Percentiles rank a stretch among this genome's conserved stretches.
phyloP scores from a whole-genome alignment of 2,888 invertebrate genomes.

The Drosophila ezoana region DNA sequence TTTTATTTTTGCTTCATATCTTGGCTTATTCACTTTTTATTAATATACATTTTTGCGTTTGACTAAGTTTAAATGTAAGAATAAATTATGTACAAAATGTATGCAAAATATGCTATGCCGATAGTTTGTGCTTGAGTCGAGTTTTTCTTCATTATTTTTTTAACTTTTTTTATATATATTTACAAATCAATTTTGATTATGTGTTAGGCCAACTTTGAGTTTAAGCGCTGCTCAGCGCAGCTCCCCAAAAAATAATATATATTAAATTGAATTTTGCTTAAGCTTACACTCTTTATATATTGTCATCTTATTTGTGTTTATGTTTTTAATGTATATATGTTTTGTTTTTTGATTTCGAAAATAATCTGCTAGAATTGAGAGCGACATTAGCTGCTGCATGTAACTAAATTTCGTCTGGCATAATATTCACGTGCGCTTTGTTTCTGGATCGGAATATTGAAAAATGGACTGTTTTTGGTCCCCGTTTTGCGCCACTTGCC shows the following conservation, averaged over 20 bases:
- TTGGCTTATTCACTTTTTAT: constrained; percentile 26
- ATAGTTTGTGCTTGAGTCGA: constrained; percentile 51
- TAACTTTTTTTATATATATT: constrained; percentile 38
- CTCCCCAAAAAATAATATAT: constrained; percentile 36
- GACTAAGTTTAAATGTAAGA: constrained; percentile 62
- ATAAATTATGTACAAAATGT: constrained; percentile 70
- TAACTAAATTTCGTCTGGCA: neutral
- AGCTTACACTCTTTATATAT: constrained; percentile 58
- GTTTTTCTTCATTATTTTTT: constrained; percentile 9
- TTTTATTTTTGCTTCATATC: constrained; percentile 11
- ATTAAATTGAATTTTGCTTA: constrained; percentile 46
- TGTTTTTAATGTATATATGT: neutral
- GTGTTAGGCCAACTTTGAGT: constrained; percentile 58
- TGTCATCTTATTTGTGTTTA: constrained; percentile 59
- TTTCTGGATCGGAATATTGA: constrained; percentile 19
- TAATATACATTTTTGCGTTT: constrained; percentile 43
- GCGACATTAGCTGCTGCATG: constrained; percentile 12
- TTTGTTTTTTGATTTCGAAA: constrained; percentile 16
- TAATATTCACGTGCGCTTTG: constrained; percentile 4
- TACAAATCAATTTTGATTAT: constrained; percentile 49
- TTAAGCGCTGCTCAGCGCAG: constrained; percentile 15
- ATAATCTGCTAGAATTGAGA: constrained; percentile 3
- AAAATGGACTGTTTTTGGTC: constrained; percentile 55
- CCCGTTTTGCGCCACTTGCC: constrained; percentile 23
- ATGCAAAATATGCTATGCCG: constrained; percentile 38